Percentiles rank a stretch among this genome's conserved stretches.
phyloP scores from a whole-genome alignment of 1,140 invertebrate genomes.

The Drosophila pectinifera region DNA sequence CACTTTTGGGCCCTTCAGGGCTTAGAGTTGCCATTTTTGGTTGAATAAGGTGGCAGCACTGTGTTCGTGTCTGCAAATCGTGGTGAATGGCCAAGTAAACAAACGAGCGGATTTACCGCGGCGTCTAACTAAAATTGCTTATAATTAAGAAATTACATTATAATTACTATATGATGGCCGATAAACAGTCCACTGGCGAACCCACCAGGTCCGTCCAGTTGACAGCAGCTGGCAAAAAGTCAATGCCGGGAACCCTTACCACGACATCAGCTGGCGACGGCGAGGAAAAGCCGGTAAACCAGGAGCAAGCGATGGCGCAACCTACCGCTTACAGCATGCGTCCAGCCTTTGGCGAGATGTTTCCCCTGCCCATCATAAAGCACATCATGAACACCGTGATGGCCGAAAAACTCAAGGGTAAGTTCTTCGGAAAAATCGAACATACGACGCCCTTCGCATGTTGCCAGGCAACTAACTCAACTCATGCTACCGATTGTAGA shows the following conservation, averaged over 20 bases:
- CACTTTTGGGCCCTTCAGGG: too few species aligned
- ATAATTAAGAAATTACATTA: too few species aligned
- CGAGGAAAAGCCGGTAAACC: slow-evolving; percentile 37
- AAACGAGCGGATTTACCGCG: neutral
- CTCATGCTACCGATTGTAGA: slow-evolving; percentile 23
- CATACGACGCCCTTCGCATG: too few species aligned
- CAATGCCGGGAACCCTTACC: neutral
- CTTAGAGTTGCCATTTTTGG: slow-evolving; percentile 4
- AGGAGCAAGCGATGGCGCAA: slow-evolving; percentile 33
- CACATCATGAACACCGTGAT: slow-evolving; percentile 63
- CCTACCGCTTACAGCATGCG: slow-evolving; percentile 72
- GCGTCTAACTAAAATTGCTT: neutral
- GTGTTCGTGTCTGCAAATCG: neutral
- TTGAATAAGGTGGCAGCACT: slow-evolving; percentile 1
- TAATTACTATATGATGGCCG: slow-evolving; percentile 14
- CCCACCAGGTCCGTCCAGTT: neutral
- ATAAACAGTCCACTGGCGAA: slow-evolving; percentile 8
- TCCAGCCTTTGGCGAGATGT: slow-evolving; percentile 70
- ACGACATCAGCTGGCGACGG: neutral
- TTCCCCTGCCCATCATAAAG: slow-evolving; percentile 63
- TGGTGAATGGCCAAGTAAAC: slow-evolving; percentile 13
- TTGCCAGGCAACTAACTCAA: slow-evolving; percentile 51
- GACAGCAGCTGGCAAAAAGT: slow-evolving; percentile 4
- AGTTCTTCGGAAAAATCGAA: slow-evolving; percentile 25
- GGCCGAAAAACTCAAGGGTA: slow-evolving; percentile 67